Evolutionary conservation across 2,113 vertebrate species (phyloP), one percentile per base, ranked within the genome.

Genomic region (Chaenogobius annularis): DNA sequence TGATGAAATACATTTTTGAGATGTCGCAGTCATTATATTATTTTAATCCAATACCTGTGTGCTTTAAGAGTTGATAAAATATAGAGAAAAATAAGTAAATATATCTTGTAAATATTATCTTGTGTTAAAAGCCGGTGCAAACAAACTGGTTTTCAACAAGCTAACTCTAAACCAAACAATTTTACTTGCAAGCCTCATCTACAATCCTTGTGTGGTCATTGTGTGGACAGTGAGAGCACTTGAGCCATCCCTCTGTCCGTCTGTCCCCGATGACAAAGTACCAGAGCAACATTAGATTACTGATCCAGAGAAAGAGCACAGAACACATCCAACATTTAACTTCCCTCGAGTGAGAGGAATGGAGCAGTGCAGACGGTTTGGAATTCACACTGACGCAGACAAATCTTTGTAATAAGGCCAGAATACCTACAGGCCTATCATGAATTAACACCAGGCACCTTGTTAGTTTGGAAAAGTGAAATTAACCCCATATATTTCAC

Each of bases 241-340:
- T 4, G 23, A 37, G 52, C 44, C 55, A 66, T 66, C 52, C 74
- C 69, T 13, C 69, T 63, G 2, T 17, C 23, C 54, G 31, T 52
- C 22, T 5, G 3, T 74, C 75, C 52, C 64, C 46, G 47, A 46
- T 72, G 74, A 72, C 54, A 62, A 77, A 66, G 61, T 40, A 74
- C 13, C 65, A 31, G 17, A 44, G 40, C 19, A 47, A 59, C 63
- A 56, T 70, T 66, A 69, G 44, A 37, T 22, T 69, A 66, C 12
- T 66, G 64, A 74, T 74, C 59, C 68, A 44, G 26, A 73, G 55
- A 69, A 73, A 71, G 15, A 68, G 48, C 54, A 44, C 59, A 69
- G 68, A 69, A 64, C 62, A 77, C 70, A 65, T 74, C 70, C 67
- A 62, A 69, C 77, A 44, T 61, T 15, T 13, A 17, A 62, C 46